These are phyloP conservation scores for Cotesia congregata DNA, from an alignment of 2,888 invertebrate genomes.

Conservation along the genomic window DNA sequence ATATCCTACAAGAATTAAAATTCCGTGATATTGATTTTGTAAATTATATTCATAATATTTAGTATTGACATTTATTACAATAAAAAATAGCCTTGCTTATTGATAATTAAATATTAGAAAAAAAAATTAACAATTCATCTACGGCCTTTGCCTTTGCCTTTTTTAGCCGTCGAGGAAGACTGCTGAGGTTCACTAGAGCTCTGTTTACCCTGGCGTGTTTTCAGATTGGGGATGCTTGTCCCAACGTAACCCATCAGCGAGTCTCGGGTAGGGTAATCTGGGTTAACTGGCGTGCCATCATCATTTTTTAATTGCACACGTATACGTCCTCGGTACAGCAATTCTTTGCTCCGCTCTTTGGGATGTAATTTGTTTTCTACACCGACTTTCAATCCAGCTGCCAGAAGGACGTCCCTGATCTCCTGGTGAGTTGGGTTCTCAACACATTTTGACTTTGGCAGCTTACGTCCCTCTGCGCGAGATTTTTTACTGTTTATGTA, in stretches of 20 bases:
- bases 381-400: slow-evolving; percentile 86
- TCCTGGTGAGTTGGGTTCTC: slow-evolving; percentile 97
- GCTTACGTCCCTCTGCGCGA: slow-evolving; percentile 87
- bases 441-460: slow-evolving; percentile 88
- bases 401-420: slow-evolving; percentile 91
- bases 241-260: slow-evolving; percentile 84
- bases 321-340: slow-evolving; percentile 87
- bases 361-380: slow-evolving; percentile 95
- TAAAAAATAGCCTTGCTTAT: background rate
- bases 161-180: slow-evolving; percentile 59
- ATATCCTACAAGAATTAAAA: too few relatives aligned
- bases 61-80: background rate
- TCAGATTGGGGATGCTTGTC: slow-evolving; percentile 91
- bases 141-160: slow-evolving; percentile 71
- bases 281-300: slow-evolving; percentile 83
- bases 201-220: slow-evolving; percentile 79
- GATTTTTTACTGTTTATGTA: slow-evolving; percentile 96
- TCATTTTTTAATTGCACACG: slow-evolving; percentile 93
- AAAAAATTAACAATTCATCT: slow-evolving; percentile 57
- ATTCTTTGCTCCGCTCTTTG: slow-evolving; percentile 92
- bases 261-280: slow-evolving; percentile 82
- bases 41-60: too few relatives aligned
- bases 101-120: background rate
- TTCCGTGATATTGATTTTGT: too few relatives aligned
- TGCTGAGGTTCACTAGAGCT: slow-evolving; percentile 65